Base-by-base conservation (phyloP, 2,888 invertebrate genomes). In the Stenichneumon culpator region DNA sequence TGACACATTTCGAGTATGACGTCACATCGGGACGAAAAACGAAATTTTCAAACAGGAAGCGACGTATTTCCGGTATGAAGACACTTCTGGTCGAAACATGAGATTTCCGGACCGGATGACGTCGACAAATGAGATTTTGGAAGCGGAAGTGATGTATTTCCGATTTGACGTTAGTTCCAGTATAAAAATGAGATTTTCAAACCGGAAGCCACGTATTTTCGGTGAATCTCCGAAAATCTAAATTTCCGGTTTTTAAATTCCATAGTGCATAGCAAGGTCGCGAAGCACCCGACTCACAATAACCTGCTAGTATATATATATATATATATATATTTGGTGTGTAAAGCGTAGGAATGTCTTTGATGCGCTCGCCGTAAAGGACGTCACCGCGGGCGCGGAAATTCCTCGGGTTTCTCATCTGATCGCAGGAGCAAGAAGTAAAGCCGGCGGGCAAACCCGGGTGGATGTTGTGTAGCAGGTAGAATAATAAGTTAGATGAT, bases 281-380 rank as follows among this genome's bases (percentile, higher is more conserved):
- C 28, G 73, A 28, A 47, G 28, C 63, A 74, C 28, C 28, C 11
- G 39, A 11, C 6, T 5, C 39, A 11, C 39, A 39, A 39, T 44
- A 47, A 63, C 14, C 32, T 7, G 47, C 28, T 14, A 28, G 60
- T 4, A 39, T 36, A 22, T 60, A 25, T 47, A 11, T 39, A 22
- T 60, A 25, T 47, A 11, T 39, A 47, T 63, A 25, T 60, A 47
- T 16, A 63, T 47, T 65, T 19, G 16, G 47, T 60, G 69, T 78
- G 72, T 65, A 16, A 60, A 72, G 22, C 28, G n/a, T n/a, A 54
- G 69, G 47, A 79, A 72, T 63, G 36, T 28, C 70, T 72, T 72
- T 72, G 72, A 72, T 50, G 72, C 72, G 25, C 57, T 65, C 60
- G 39, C 11, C 47, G 36, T n/a, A 50, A 79, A 72, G 22, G 52